Evolutionary conservation across 2,888 invertebrate species (phyloP), one percentile per base, ranked within the genome.

Genomic region (Mayetiola destructor): DNA sequence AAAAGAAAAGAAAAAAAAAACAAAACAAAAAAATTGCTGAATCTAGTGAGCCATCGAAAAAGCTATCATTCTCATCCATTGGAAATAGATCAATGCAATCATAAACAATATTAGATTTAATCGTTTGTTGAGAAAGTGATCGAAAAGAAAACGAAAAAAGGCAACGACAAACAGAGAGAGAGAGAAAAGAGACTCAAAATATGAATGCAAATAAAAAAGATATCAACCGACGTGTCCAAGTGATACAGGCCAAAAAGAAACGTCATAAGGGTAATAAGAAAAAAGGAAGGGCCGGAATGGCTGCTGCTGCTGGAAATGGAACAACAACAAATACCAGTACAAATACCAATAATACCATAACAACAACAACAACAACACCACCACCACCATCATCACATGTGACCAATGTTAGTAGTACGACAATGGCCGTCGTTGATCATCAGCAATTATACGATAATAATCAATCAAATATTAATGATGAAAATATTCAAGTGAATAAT

Each of bases 171-270:
- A 48, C 42, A 48, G 27, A 48, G 27, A 27, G 48, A 27, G 48
- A 27, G 48, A 48, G 32, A 16, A 23, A 48, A 27, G 27, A 23
- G 23, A 48, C n/a, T n/a, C 48, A 27, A 57, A 58, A 20, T 23
- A 88, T 88, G 88, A 88, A 85, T 79, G 82, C 85, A 73, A 88
- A n/a, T n/a, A n/a, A 88, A 81, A 85, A 85, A 76, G 89, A 89
- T 78, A 88, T 88, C 76, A 89, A 89, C 78, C 84, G 89, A 76
- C 83, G 89, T 74, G 88, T 90, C 75, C 79, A 89, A 75, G 88
- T 88, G 72, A 89, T 89, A 69, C 88, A 89, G 78, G 89, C 89
- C 68, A 90, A 90, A 78, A 89, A 89, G 78, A 90, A 89, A 75
- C 81, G 89, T 65, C 88, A 89, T 77, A 89, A 88, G 85, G 81